Evolutionary conservation across 1,140 invertebrate species (phyloP), one percentile per base, ranked within the genome.

Genomic region (Leptinotarsa texana): DNA sequence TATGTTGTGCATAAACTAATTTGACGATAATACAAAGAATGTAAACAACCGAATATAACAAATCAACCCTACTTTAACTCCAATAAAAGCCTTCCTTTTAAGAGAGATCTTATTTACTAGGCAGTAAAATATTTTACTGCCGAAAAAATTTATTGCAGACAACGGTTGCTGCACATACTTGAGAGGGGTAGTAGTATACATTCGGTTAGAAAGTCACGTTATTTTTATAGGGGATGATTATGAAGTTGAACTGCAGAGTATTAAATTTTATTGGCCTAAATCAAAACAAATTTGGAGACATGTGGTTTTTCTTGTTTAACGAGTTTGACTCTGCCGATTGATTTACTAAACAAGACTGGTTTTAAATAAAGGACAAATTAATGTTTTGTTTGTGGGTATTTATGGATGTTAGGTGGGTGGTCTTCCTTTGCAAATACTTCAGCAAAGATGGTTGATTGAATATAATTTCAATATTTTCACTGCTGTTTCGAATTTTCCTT

Each of bases 41-140:
- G 51, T 17, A 57, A 18, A 57, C 51, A 57, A 57, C 51, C 51
- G 6, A 57, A 57, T 18, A 57, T 18, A 57, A 17, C n/a, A 57
- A 57, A 57, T 57, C 51, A 17, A 18, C 51, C 51, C 51, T 42
- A 42, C 8, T 42, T 42, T 11, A 42, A 42, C 51, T 57, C n/a
- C 4, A 57, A 15, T 57, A 18, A 57, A 18, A 57, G 51, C 51
- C 51, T 18, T 57, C 51, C n/a, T 57, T 57, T 13, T 57, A 0
- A 15, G 15, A 57, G n/a, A 15, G 15, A 17, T 18, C 51, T 57
- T 57, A 57, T 57, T 57, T 57, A 57, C 51, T 17, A 57, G 51
- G 51, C 51, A 57, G n/a, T 57, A 57, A 57, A 57, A 57, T 57
- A 57, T 57, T 57, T 57, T 57, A 57, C 51, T 57, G n/a, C 51